phyloP scores from a whole-genome alignment of 2,113 vertebrate genomes.

The Pogonocichla stellata region DNA sequence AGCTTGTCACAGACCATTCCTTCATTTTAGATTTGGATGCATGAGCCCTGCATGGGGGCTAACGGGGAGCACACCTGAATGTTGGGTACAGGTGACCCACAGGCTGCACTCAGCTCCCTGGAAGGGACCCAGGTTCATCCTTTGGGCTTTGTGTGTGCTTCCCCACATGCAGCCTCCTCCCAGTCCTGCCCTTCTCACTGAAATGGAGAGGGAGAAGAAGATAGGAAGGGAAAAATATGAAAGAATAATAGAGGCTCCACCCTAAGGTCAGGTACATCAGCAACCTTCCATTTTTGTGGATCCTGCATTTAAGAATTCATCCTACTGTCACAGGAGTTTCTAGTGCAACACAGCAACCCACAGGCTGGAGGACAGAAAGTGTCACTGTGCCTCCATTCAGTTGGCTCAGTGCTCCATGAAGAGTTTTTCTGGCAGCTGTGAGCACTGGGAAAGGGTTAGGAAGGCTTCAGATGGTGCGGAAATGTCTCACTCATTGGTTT shows the following conservation, averaged over 20 bases:
- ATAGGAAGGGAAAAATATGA: background rate
- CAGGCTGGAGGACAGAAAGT: background rate
- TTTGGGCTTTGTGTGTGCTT: background rate
- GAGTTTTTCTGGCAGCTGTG: background rate
- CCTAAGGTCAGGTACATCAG: background rate
- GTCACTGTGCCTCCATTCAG: background rate
- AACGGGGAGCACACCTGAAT: rapidly evolving
- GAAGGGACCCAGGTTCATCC: background rate
- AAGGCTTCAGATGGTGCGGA: background rate
- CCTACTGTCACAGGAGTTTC: rapidly evolving
- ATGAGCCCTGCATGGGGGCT: background rate
- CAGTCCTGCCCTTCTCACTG: background rate
- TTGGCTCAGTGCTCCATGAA: background rate
- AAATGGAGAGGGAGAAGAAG: background rate
- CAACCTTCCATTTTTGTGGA: background rate
- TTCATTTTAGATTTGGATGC: background rate
- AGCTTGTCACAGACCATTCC: background rate
- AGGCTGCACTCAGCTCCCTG: background rate
- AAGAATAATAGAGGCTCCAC: background rate
- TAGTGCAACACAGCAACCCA: background rate
- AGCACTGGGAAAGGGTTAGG: background rate
- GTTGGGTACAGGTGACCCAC: background rate
- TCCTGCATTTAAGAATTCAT: background rate
- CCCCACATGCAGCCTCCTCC: background rate
- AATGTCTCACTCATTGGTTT: background rate